Base-by-base conservation (phyloP, 2,797 vertebrate genomes). In the Sebastes glaucus region DNA sequence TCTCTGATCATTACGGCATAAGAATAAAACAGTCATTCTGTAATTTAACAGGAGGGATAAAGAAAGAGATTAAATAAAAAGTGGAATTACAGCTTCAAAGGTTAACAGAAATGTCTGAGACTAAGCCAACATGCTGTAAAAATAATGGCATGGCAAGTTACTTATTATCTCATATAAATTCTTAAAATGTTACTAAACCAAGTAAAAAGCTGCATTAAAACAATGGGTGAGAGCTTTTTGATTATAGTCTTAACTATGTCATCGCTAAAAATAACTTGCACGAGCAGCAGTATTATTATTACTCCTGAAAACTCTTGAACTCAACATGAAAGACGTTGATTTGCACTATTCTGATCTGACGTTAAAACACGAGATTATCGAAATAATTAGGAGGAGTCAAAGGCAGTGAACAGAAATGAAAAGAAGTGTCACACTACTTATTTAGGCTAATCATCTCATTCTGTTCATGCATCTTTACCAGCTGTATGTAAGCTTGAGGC, bases 91-190 rank as follows among this genome's bases (percentile, higher is more conserved):
- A 65, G 22, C 62, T 46, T 77, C 60, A 67, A 68, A 79, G 18
- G 20, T 67, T 52, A 62, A 74, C 53, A 70, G 71, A 55, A 4
- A 2, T 65, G 66, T 69, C 18, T 52, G 76, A 84, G 71, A 64
- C 42, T 10, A 28, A 65, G 83, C 78, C 73, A 82, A 62, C 61
- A 71, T 5, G 67, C 28, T 72, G 77, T 71, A 77, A 77, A 77
- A 82, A 30, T 57, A 59, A 63, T 8, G 42, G 32, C 56, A 53
- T 75, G 38, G 62, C 25, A 77, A 80, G 28, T 68, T 0, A 46
- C 52, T 79, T 82, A 81, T 55, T 63, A 23, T 68, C 68, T 5
- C 20, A 33, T 13, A 42, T 55, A 22, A 22, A 25, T 35, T 80
- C 55, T 75, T 49, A 14, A 77, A 75, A 79, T 69, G 32, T 60